Conservation (phyloP, 2,113 vertebrate species). For the Brienomyrus brachyistius region DNA sequence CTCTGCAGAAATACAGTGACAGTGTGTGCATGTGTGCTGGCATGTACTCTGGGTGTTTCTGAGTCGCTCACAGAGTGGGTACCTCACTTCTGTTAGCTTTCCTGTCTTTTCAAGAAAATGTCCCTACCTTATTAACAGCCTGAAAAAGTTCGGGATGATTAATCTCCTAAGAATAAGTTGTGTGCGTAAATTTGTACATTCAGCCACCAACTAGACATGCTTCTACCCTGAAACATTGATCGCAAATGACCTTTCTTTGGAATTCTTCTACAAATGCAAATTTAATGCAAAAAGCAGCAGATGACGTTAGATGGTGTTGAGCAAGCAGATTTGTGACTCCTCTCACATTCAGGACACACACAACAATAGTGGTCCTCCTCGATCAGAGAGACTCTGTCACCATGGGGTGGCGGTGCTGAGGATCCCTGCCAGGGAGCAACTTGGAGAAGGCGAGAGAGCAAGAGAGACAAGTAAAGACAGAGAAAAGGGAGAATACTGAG, state of each 20-base stretch:
- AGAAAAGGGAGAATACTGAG: constrained; percentile 13
- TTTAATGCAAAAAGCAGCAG: not conserved
- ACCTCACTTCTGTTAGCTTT: not conserved
- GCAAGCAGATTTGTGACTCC: not conserved
- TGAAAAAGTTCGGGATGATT: not conserved
- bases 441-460: not conserved
- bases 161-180: not conserved
- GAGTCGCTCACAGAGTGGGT: not conserved
- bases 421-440: not conserved
- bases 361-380: not conserved
- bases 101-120: not conserved
- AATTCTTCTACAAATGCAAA: not conserved
- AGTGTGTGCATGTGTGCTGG: not conserved
- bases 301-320: not conserved
- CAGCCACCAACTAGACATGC: not conserved
- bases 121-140: not conserved
- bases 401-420: not conserved
- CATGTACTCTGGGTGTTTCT: not conserved
- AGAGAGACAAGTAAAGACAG: not conserved
- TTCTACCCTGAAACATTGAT: not conserved
- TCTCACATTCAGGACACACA: not conserved
- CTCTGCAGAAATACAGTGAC: not conserved
- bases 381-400: not conserved
- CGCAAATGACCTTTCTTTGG: not conserved
- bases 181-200: not conserved